Percentiles rank a stretch among this genome's conserved stretches.
Conservation (phyloP, 2,888 invertebrate species). For the Dicranocentrus wangi region DNA sequence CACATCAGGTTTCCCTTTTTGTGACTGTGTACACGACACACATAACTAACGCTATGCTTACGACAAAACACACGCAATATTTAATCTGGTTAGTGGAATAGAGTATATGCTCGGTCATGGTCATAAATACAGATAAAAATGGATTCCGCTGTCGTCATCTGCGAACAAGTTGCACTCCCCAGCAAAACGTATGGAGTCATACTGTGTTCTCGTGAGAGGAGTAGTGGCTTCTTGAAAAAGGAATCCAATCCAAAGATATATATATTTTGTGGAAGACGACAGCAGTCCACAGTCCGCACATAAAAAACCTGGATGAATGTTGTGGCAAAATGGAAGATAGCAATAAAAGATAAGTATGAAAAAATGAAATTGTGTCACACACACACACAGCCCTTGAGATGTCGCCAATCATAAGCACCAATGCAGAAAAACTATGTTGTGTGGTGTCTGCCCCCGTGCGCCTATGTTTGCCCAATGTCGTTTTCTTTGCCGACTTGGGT, state of each 20-base stretch:
- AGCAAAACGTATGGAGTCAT: slow-evolving; percentile 22
- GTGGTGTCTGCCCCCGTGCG: no score
- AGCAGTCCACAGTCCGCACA: no score
- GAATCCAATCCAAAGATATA: slow-evolving; percentile 2
- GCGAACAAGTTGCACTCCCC: slow-evolving; percentile 15
- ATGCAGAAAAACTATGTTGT: slow-evolving; percentile 18
- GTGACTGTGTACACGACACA: no score
- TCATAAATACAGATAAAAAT: slow-evolving; percentile 28
- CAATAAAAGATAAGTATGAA: slow-evolving; percentile 22
- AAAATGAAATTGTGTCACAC: slow-evolving; percentile 27
- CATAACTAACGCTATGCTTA: no score
- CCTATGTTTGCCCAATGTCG: no score
- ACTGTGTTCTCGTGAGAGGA: slow-evolving; percentile 15
- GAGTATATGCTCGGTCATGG: slow-evolving; percentile 23
- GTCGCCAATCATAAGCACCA: slow-evolving; percentile 24
- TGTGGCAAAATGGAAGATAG: slow-evolving; percentile 30
- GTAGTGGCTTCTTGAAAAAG: no score
- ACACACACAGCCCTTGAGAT: slow-evolving; percentile 12
- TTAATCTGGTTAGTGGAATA: slow-evolving; percentile 27
- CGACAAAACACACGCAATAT: slow-evolving; percentile 7
- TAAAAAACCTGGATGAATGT: slow-evolving; percentile 2
- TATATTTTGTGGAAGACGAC: slow-evolving; percentile 23
- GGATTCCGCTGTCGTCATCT: slow-evolving; percentile 19
- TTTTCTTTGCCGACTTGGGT: neutral
- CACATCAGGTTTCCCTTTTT: slow-evolving; percentile 16